Percentiles rank a stretch among this genome's conserved stretches.
Evolutionary conservation across 2,888 invertebrate species (phyloP).

Genomic region (Lepidocyrtoides sp.): DNA sequence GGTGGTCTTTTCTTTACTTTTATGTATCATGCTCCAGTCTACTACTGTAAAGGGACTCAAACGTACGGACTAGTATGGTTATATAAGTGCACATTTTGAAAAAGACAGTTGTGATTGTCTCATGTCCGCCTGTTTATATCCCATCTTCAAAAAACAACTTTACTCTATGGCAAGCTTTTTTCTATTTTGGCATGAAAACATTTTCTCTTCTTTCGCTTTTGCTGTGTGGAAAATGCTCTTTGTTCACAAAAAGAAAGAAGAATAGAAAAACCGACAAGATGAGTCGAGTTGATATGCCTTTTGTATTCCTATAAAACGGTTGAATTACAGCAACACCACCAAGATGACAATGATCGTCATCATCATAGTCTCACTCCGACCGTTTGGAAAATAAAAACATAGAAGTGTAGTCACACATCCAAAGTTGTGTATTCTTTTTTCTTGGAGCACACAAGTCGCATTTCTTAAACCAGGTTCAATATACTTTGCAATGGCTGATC

Average conservation of each 20-base stretch:
- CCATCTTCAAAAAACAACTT: not conserved
- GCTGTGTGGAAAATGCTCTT: not conserved
- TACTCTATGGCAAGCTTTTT: not conserved
- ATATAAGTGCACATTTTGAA: not conserved
- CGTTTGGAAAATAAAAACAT: not conserved
- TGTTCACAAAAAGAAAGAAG: not conserved
- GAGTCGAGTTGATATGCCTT: not conserved
- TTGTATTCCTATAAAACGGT: not conserved
- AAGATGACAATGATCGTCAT: not conserved
- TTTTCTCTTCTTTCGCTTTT: not conserved
- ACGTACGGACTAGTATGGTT: not conserved
- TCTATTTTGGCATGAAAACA: not conserved
- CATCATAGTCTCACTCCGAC: not conserved
- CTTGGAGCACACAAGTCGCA: not conserved
- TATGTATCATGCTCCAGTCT: not conserved
- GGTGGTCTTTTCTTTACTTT: constrained; percentile 9
- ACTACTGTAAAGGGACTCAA: not conserved
- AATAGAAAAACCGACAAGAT: not conserved
- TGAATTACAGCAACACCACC: constrained; percentile 10
- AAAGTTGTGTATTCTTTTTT: not conserved
- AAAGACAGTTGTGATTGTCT: not conserved
- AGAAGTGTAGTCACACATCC: not conserved
- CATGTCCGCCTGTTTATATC: not conserved
- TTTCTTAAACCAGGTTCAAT: not conserved
- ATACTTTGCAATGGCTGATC: not conserved